Evolutionary conservation across 2,888 invertebrate genomes (phyloP), one percentile per base, ranked within the genome.

Genomic region (Agriotes lineatus): DNA sequence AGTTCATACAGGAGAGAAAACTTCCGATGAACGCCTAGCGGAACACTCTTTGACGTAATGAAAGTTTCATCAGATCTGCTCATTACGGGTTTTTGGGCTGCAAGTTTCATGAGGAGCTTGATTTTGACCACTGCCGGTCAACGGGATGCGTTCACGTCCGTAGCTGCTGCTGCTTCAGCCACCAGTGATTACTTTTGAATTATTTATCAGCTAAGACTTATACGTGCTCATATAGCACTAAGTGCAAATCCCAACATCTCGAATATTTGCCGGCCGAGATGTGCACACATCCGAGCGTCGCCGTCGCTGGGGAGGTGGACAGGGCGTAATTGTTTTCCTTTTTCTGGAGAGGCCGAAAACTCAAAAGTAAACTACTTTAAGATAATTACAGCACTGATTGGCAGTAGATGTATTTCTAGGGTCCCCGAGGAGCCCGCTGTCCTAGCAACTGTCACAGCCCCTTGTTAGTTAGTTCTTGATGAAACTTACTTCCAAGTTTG

Each of bases 311-410:
- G 25, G 25, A 44, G 18, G 44, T 44, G 44, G 44, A 44, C 50
- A 9, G 25, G 20, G 9, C 44, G 57, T 57, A 57, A 64, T 57
- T 57, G 64, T 64, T 62, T 62, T 57, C 37, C 57, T 64, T 64
- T 58, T 57, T 62, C 62, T 54, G 42, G 54, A 62, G 42, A 48
- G 59, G 45, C 44, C 50, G 62, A 58, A 64, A 70, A 70, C 60
- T 66, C 58, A 70, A 69, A 74, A 74, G 74, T 67, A 76, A 80
- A 81, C 80, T 82, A 82, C 81, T 81, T 81, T 82, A 80, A 82
- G 82, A 81, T 82, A 82, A 82, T 82, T 81, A 82, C 79, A 74
- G 77, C 76, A 78, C 79, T 82, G 81, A 82, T 82, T 82, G 82
- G 81, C 77, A 79, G 81, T 77, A 78, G 79, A 77, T 79, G 76